phyloP scores from a whole-genome alignment of 2,888 invertebrate species.

The Drosophila nr. fundita region DNA sequence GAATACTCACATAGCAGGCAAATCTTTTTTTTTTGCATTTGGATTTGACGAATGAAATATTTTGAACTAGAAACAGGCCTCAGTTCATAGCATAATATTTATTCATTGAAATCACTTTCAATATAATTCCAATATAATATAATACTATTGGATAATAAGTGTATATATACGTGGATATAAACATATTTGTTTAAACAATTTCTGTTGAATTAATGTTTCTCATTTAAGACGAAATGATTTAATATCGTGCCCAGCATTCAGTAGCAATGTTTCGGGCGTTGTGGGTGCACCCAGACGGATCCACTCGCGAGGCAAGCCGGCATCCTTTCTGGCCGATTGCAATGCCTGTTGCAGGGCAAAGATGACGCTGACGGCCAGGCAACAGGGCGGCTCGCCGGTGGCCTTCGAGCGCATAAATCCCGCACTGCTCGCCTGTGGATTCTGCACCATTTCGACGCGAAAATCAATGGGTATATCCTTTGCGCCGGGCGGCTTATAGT shows the following conservation, averaged over 20 bases:
- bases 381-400: conserved; percentile 88
- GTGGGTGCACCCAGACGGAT: conserved; percentile 82
- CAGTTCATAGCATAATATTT: neutral
- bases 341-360: conserved; percentile 90
- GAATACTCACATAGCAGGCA: neutral
- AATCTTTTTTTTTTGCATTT: neutral
- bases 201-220: neutral
- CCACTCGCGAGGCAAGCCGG: conserved; percentile 85
- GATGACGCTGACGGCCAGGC: conserved; percentile 86
- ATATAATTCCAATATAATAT: neutral
- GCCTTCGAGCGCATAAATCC: conserved; percentile 91
- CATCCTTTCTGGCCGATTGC: conserved; percentile 88
- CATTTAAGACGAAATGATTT: conserved; percentile 56
- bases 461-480: conserved; percentile 93
- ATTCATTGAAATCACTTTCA: neutral
- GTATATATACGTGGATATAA: neutral
- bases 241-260: conserved; percentile 75
- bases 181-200: neutral
- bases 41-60: neutral
- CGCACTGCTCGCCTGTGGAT: conserved; percentile 86
- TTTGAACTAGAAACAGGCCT: no score
- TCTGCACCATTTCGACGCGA: conserved; percentile 88
- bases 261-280: conserved; percentile 80
- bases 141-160: neutral
- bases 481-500: conserved; percentile 90